Conservation (phyloP, 2,888 invertebrate species). For the Eurytoma adleriae region DNA sequence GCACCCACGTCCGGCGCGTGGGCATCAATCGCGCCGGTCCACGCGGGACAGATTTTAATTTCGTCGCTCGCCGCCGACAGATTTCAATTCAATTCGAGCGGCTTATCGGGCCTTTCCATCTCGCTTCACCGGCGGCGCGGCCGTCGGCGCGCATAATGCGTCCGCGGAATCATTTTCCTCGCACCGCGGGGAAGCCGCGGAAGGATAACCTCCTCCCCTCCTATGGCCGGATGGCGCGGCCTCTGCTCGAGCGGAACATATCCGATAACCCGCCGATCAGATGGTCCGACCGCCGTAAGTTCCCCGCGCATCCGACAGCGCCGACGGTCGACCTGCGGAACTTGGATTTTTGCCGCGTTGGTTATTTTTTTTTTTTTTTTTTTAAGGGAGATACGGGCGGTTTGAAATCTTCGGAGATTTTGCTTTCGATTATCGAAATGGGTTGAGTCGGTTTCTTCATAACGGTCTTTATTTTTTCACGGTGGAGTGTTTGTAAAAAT, state of each 20-base stretch:
- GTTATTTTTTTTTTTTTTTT: no score
- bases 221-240: no score
- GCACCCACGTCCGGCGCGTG: no score
- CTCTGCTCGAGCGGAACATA: not conserved
- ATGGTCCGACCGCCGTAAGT: not conserved
- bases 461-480: no score
- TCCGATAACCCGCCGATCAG: not conserved
- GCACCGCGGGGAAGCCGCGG: not conserved
- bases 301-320: no score
- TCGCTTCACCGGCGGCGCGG: slow-evolving; percentile 24
- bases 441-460: no score
- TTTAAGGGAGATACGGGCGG: no score
- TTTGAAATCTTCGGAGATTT: no score
- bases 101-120: slow-evolving; percentile 37
- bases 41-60: slow-evolving; percentile 29
- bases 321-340: slow-evolving; percentile 2
- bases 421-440: no score
- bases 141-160: not conserved
- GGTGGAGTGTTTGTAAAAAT: no score
- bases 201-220: not conserved
- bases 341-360: no score
- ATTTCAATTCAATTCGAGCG: slow-evolving; percentile 10
- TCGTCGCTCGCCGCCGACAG: not conserved
- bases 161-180: not conserved
- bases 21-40: not conserved